Base-by-base conservation (phyloP, 2,113 vertebrate species). In the Perca schrenkii region DNA sequence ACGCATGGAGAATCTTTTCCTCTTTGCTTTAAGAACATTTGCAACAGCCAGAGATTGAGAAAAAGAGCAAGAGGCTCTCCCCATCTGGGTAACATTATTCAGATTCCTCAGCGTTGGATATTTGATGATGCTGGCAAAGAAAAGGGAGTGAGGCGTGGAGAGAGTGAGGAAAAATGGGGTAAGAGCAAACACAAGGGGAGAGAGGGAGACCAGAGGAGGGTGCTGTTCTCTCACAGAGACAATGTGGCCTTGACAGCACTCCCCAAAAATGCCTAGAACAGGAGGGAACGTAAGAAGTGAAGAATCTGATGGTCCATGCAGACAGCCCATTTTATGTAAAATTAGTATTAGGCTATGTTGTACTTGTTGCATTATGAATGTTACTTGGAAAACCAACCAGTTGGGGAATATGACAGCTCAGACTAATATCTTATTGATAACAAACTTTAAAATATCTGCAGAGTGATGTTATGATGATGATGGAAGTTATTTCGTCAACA, bases 21-120 rank as follows among this genome's bases (percentile, higher is more conserved):
- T n/a, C 40, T 21, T 57, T 14, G 8, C 46, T 70, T 62, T 8
- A 12, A 54, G 47, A 71, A 60, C n/a, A 21, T 47, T 46, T 53
- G 31, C 53, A 62, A 80, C 65, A 72, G 66, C 19, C 63, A 72
- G 60, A 69, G 75, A 79, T 61, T 54, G 47, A 76, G 77, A 60
- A 71, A 22, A 67, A 75, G 62, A 56, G 34, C n/a, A 1, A 57
- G 49, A 77, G 64, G 34, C 70, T 83, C 80, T 60, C 76, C 81
- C 88, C 81, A 89, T 90, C 85, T 92, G 86, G 87, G 71, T 63
- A 87, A 66, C 83, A 91, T 91, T 89, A 91, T 87, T 90, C 85
- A 89, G 77, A 92, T 91, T 91, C 91, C 90, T 88, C 65, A 53
- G 84, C 47, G 71, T 49, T 89, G 78, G 85, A 88, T 89, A 65